Evolutionary conservation across 2,113 vertebrate genomes (phyloP).

Genomic region (Zapornia atra): DNA sequence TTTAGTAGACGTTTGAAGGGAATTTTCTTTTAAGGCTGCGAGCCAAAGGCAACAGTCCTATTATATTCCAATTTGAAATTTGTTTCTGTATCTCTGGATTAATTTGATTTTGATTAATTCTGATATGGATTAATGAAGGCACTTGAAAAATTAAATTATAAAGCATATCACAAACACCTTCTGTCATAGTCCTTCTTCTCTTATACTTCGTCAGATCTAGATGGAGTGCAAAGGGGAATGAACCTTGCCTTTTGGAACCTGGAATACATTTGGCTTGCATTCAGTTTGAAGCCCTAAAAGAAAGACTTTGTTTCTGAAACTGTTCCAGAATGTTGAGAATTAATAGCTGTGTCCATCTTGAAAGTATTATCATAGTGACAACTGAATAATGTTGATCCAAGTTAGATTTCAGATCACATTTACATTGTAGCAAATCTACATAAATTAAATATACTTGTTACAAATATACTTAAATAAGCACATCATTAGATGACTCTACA

Average conservation of each 20-base stretch:
- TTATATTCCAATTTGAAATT: not conserved
- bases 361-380: not conserved
- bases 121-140: not conserved
- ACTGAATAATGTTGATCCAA: not conserved
- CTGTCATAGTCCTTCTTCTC: not conserved
- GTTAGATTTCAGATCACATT: not conserved
- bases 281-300: not conserved
- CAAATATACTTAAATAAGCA: not conserved
- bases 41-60: not conserved
- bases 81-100: not conserved
- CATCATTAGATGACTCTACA: not conserved
- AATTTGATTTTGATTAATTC: constrained; percentile 19
- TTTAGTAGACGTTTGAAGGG: not conserved
- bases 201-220: not conserved
- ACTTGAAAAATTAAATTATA: constrained; percentile 13
- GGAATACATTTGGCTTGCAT: not conserved
- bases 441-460: not conserved
- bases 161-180: not conserved
- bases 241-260: not conserved
- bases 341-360: not conserved
- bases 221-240: not conserved
- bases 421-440: not conserved
- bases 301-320: constrained; percentile 1
- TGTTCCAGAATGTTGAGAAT: not conserved
- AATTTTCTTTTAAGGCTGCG: not conserved